These are phyloP conservation scores for Cryptosula pallasiana DNA, from an alignment of 2,888 invertebrate genomes.

Conservation along the genomic window DNA sequence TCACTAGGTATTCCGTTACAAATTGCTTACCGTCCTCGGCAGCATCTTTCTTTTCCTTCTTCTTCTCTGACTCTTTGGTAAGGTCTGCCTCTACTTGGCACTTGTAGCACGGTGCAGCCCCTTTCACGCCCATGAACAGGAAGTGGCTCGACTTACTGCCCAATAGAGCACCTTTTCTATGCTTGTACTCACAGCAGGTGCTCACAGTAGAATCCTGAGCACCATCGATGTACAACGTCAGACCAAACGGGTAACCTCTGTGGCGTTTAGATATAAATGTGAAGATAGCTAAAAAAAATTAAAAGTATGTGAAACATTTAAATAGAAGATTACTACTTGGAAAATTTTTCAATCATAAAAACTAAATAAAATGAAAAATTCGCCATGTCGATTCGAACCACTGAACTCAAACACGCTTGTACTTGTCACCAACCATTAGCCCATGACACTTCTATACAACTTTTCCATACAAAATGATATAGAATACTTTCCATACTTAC, in stretches of 20 bases:
- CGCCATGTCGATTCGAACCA: too few species aligned
- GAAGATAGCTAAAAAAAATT: slow-evolving; percentile 47
- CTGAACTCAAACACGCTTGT: too few species aligned
- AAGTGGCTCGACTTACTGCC: slow-evolving; percentile 54
- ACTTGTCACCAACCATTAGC: too few species aligned
- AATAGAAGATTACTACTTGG: too few species aligned
- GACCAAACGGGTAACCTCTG: slow-evolving; percentile 53
- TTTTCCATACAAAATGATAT: too few species aligned
- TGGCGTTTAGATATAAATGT: slow-evolving; percentile 52
- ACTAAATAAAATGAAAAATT: too few species aligned
- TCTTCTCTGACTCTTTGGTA: slow-evolving; percentile 27
- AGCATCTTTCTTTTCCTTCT: slow-evolving; percentile 29
- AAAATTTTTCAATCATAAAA: too few species aligned
- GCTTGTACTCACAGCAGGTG: slow-evolving; percentile 55
- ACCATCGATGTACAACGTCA: slow-evolving; percentile 53
- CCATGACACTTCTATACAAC: too few species aligned
- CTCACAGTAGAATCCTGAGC: slow-evolving; percentile 51
- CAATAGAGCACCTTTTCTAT: slow-evolving; percentile 46
- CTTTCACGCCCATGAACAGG: slow-evolving; percentile 47
- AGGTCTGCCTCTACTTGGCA: slow-evolving; percentile 29
- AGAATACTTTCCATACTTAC: too few species aligned
- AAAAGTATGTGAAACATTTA: too few species aligned
- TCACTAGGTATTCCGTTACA: too few species aligned
- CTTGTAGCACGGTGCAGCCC: slow-evolving; percentile 49
- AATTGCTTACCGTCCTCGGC: slow-evolving; percentile 27